Evolutionary conservation across 2,797 vertebrate species (phyloP), one percentile per base, ranked within the genome.

Genomic region (Myotis vivesi): DNA sequence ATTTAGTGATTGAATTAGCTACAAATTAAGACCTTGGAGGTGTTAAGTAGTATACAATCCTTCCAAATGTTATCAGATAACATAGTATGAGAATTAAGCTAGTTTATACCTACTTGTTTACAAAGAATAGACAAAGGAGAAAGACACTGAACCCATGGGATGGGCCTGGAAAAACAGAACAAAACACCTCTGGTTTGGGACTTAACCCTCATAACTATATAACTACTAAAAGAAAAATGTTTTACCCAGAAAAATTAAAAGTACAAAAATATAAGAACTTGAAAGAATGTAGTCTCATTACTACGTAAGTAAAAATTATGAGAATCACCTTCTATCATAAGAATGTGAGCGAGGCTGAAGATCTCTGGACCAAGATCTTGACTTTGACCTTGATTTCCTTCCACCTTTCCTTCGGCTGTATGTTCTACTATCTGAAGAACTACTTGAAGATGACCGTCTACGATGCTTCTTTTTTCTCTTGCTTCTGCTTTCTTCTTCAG

Each of bases 391-490:
- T 57, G 99, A 99, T 62, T 98, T 98, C 72, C 99, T 98, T 10
- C 98, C 98, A 2, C 99, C 98, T 71, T 99, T 99, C 73, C 98
- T 99, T 36, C 98, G 99, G 97, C 98, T 98, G 72, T 98, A 98
- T 3, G 98, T 98, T 64, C 99, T 98, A 96, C 99, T 99, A 55
- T 97, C 99, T 0, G 99, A 99, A 80, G 99, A 99, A 75, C 99
- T 98, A 53, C 99, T 99, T 0, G 99, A 99, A 4, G 99, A 99
- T 0, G 99, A 99, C 0, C 98, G 98, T 22, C 98, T 97, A 28
- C 98, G 99, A 91, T 99, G 99, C 87, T 99, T 99, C 98, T 98
- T 99, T 96, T 99, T 99, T 95, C 98, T 99, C 84, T 97, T 98
- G 97, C 98, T 99, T 91, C 99, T 98, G 76, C 94, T 98, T 96